Evolutionary conservation across 2,797 vertebrate species (phyloP).

Genomic region (Chelonia mydas): DNA sequence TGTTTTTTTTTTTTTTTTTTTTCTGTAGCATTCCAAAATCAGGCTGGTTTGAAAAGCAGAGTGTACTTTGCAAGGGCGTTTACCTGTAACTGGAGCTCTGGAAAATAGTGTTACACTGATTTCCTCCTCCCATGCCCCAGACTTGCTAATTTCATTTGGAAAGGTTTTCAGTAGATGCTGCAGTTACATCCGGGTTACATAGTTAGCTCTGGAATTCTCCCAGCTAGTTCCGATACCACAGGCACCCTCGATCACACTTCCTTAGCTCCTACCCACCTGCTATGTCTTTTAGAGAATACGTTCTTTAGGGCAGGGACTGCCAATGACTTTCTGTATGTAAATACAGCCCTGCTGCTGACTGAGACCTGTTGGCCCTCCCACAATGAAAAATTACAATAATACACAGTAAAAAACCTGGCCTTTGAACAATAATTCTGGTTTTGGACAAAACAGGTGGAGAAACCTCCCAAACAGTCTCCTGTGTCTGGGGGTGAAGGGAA

Average conservation of each 20-base stretch:
- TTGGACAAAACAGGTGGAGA: not conserved
- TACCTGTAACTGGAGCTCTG: too few species aligned
- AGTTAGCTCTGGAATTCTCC: not conserved
- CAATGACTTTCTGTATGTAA: not conserved
- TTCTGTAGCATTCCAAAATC: not conserved
- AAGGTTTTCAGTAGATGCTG: not conserved
- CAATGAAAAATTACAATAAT: not conserved
- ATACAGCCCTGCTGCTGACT: not conserved
- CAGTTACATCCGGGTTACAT: not conserved
- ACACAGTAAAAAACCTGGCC: not conserved
- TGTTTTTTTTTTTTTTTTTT: not conserved
- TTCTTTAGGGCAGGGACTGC: not conserved
- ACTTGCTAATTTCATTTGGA: not conserved
- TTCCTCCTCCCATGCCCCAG: not conserved
- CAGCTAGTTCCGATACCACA: not conserved
- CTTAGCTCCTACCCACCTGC: not conserved
- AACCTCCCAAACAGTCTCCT: not conserved
- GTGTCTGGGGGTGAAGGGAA: not conserved
- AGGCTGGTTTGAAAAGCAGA: not conserved
- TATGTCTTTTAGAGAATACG: not conserved
- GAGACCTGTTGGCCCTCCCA: not conserved
- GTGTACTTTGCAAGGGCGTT: not conserved
- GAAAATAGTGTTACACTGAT: too few species aligned
- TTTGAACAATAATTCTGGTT: slow-evolving; percentile 13
- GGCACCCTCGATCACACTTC: not conserved